phyloP scores from a whole-genome alignment of 2,888 invertebrate genomes.

The Tanypteryx hageni region DNA sequence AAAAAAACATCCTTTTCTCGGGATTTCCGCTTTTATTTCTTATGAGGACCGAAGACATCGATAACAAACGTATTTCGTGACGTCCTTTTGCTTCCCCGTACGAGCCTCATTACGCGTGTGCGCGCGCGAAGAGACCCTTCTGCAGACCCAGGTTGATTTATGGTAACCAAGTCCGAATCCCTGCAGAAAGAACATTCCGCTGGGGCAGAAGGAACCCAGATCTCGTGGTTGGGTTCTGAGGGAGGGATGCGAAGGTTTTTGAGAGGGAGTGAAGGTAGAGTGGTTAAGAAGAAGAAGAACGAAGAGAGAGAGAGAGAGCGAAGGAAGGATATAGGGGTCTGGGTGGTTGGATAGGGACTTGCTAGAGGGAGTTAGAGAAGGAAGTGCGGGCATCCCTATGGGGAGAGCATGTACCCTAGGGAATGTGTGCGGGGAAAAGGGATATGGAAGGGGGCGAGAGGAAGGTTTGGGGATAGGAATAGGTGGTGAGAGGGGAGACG shows the following conservation, averaged over 20 bases:
- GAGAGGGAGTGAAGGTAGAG: not conserved
- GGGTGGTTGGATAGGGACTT: not conserved
- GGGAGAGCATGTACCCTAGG: conserved; percentile 20
- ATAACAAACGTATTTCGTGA: too few species aligned
- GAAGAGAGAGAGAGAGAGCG: not conserved
- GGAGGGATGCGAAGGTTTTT: not conserved
- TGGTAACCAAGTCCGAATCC: conserved; percentile 61
- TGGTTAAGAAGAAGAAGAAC: not conserved
- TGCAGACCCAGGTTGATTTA: conserved; percentile 36
- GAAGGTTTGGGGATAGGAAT: not conserved
- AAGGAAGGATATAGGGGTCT: not conserved
- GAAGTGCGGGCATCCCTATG: conserved; percentile 39
- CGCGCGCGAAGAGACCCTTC: not conserved
- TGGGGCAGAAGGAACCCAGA: conserved; percentile 34
- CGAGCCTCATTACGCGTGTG: conserved; percentile 13
- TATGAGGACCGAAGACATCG: not conserved
- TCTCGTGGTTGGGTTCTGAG: not conserved
- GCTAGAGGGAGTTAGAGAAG: not conserved
- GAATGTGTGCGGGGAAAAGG: conserved; percentile 14
- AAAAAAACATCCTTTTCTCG: not conserved
- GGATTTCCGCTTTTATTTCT: not conserved
- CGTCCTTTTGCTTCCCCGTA: too few species aligned
- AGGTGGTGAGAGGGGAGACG: not conserved
- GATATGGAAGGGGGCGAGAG: not conserved
- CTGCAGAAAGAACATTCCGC: conserved; percentile 47